Evolutionary conservation across 2,888 invertebrate genomes (phyloP).

Genomic region (Dorcus hopei): DNA sequence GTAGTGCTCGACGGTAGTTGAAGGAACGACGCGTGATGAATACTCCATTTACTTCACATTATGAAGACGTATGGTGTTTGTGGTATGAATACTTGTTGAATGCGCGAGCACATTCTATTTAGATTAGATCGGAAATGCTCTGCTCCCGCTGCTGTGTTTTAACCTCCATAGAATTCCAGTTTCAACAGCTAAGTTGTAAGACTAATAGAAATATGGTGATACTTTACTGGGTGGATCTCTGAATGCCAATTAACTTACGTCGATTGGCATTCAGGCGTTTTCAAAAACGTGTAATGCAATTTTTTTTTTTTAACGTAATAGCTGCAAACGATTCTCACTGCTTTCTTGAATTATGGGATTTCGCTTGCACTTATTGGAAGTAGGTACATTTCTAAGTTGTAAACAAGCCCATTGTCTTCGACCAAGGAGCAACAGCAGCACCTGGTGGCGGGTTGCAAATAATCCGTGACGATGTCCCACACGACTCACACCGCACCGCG

Average conservation of each 20-base stretch:
- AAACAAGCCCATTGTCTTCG: constrained; percentile 11
- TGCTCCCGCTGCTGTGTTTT: background rate
- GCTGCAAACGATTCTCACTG: too few species aligned
- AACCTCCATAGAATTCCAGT: too few species aligned
- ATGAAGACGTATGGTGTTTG: background rate
- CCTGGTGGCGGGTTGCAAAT: constrained; percentile 9
- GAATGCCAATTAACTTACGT: background rate
- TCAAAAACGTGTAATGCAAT: too few species aligned
- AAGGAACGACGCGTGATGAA: background rate
- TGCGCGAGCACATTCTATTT: background rate
- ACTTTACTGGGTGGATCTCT: background rate
- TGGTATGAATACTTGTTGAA: background rate
- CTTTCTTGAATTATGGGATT: constrained; percentile 2
- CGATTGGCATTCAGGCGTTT: background rate
- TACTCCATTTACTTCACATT: background rate
- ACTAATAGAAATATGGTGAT: background rate
- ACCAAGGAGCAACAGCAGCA: constrained; percentile 1
- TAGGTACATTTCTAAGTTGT: constrained; percentile 10
- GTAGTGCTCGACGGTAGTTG: too few species aligned
- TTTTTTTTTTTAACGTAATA: too few species aligned
- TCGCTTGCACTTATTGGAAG: constrained; percentile 6
- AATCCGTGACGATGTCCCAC: constrained; percentile 17
- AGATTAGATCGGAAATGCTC: background rate
- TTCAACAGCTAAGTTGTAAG: too few species aligned
- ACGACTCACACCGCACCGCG: constrained; percentile 10